A percentile compares a stretch with the other conserved stretches of the same genome.
Conservation (phyloP, 2,888 invertebrate genomes). For the Bimastos eiseni region DNA sequence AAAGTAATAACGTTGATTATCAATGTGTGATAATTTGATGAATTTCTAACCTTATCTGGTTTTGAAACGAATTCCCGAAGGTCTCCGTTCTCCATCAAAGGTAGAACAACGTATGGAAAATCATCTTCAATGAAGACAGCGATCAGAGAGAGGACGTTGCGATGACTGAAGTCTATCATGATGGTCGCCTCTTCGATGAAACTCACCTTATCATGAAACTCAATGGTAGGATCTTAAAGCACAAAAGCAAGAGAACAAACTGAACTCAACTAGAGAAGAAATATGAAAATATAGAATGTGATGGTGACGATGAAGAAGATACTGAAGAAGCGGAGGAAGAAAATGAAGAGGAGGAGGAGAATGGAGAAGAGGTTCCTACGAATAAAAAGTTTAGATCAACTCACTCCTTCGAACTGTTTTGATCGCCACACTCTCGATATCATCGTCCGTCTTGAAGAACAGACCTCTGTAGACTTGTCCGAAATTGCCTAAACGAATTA, state of each 20-base stretch:
- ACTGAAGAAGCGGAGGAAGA: no score
- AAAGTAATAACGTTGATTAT: no score
- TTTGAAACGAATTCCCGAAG: slow-evolving; percentile 27
- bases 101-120: slow-evolving; percentile 34
- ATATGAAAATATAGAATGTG: no score
- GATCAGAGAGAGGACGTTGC: slow-evolving; percentile 33
- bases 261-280: not conserved
- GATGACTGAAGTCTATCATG: slow-evolving; percentile 35
- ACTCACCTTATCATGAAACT: slow-evolving; percentile 4
- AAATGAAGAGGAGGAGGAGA: no score
- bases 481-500: slow-evolving; percentile 18
- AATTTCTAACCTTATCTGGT: slow-evolving; percentile 17
- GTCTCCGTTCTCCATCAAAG: slow-evolving; percentile 35
- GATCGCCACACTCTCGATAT: not conserved
- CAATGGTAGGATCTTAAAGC: not conserved
- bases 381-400: not conserved
- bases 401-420: slow-evolving; percentile 8
- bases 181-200: slow-evolving; percentile 38
- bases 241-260: not conserved
- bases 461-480: slow-evolving; percentile 15
- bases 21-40: no score
- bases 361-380: no score
- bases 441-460: not conserved
- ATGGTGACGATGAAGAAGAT: no score
- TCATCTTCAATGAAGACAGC: slow-evolving; percentile 32